Conservation (phyloP, 2,113 vertebrate species). For the Takifugu bimaculatus region DNA sequence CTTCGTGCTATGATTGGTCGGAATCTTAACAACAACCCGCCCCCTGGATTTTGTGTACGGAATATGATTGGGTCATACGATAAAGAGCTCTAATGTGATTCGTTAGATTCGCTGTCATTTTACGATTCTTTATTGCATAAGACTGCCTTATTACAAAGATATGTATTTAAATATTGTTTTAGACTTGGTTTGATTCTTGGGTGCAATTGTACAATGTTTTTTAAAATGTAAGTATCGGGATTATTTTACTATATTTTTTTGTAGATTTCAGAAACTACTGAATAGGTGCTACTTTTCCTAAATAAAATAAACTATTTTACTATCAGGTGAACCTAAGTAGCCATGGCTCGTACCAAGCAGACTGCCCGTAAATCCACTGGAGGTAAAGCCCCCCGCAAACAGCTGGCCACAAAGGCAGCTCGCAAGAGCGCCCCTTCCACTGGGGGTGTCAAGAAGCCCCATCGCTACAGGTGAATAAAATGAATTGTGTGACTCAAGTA, state of each 20-base stretch:
- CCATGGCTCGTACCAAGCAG: slow-evolving; percentile 86
- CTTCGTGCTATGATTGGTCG: slow-evolving; percentile 21
- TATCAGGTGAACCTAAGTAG: slow-evolving; percentile 49
- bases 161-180: not conserved
- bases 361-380: slow-evolving; percentile 85
- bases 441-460: slow-evolving; percentile 86
- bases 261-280: not conserved
- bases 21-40: slow-evolving; percentile 22
- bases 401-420: slow-evolving; percentile 84
- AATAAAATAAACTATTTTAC: not conserved
- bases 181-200: no score
- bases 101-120: slow-evolving; percentile 12
- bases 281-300: not conserved
- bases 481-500: no score
- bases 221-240: not conserved
- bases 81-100: slow-evolving; percentile 29
- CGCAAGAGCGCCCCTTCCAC: slow-evolving; percentile 85
- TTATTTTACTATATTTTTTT: not conserved
- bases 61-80: slow-evolving; percentile 28
- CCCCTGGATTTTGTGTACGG: not conserved
- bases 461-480: slow-evolving; percentile 79
- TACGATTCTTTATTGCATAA: slow-evolving; percentile 40
- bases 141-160: not conserved
- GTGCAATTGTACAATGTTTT: no score
- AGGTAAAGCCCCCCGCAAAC: slow-evolving; percentile 85